A percentile compares a stretch with the other conserved stretches of the same genome.
Conservation (phyloP, 2,888 invertebrate genomes). For the Philaethria dido region DNA sequence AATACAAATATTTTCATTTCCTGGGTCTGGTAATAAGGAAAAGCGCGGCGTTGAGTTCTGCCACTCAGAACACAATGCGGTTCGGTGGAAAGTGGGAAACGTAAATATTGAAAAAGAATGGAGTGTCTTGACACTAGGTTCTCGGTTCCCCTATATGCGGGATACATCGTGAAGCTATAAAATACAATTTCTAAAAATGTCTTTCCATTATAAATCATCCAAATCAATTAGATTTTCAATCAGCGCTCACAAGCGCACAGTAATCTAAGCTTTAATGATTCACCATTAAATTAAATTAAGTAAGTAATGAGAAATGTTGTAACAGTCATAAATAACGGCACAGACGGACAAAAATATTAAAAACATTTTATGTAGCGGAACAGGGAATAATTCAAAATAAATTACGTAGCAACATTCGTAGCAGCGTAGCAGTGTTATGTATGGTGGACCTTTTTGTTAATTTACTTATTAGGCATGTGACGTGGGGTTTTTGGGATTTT, state of each 20-base stretch:
- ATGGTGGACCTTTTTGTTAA: conserved; percentile 59
- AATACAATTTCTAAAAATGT: too few species aligned
- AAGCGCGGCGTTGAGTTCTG: too few species aligned
- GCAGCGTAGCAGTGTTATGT: conserved; percentile 56
- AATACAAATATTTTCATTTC: too few species aligned
- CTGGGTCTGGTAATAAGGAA: too few species aligned
- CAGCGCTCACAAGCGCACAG: not conserved
- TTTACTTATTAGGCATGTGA: conserved; percentile 54
- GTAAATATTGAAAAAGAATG: too few species aligned
- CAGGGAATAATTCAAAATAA: conserved; percentile 50
- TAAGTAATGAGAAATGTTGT: conserved; percentile 20
- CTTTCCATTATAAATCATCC: not conserved
- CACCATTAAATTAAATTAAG: conserved; percentile 22
- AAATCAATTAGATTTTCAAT: conserved; percentile 23
- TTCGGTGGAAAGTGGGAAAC: too few species aligned
- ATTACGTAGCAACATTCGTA: conserved; percentile 53
- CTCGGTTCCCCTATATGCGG: too few species aligned
- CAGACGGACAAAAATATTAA: conserved; percentile 40
- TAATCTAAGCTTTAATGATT: conserved; percentile 20
- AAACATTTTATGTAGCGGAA: conserved; percentile 47
- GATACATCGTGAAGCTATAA: too few species aligned
- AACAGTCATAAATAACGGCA: conserved; percentile 32
- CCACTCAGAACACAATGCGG: too few species aligned
- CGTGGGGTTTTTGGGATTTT: conserved; percentile 38
- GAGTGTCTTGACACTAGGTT: too few species aligned